Conservation (phyloP, 2,797 vertebrate species). For the Tapera naevia region DNA sequence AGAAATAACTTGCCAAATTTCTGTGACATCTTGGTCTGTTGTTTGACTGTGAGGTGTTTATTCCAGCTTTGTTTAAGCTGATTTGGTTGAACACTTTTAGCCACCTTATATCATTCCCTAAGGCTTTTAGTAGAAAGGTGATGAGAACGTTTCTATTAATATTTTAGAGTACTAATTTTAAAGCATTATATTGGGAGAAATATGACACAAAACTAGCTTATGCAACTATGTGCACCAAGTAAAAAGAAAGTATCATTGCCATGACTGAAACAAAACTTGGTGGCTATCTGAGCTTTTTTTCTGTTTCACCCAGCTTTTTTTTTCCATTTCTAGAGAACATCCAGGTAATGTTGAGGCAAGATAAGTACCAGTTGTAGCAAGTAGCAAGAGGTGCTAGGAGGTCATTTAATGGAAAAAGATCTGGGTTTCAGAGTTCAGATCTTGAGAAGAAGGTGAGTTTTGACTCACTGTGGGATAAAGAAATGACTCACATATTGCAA, state of each 20-base stretch:
- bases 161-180: neutral
- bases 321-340: neutral
- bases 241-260: neutral
- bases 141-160: conserved; percentile 11
- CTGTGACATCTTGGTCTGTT: neutral
- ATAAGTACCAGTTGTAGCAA: neutral
- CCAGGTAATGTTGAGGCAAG: neutral
- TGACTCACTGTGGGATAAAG: neutral
- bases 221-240: neutral
- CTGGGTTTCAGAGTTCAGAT: no score
- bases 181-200: neutral
- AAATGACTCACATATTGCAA: neutral
- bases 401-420: neutral
- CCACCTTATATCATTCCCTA: neutral
- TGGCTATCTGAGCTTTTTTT: neutral
- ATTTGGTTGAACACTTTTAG: conserved; percentile 7
- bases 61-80: conserved; percentile 19
- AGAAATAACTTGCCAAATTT: conserved; percentile 8
- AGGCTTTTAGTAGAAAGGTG: conserved; percentile 3
- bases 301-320: neutral
- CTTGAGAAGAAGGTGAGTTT: neutral
- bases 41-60: neutral
- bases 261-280: neutral
- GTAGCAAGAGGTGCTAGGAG: neutral
- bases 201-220: neutral